Percentiles rank a stretch among this genome's conserved stretches.
phyloP scores from a whole-genome alignment of 2,888 invertebrate species.

The Leptopilina drosophilae region DNA sequence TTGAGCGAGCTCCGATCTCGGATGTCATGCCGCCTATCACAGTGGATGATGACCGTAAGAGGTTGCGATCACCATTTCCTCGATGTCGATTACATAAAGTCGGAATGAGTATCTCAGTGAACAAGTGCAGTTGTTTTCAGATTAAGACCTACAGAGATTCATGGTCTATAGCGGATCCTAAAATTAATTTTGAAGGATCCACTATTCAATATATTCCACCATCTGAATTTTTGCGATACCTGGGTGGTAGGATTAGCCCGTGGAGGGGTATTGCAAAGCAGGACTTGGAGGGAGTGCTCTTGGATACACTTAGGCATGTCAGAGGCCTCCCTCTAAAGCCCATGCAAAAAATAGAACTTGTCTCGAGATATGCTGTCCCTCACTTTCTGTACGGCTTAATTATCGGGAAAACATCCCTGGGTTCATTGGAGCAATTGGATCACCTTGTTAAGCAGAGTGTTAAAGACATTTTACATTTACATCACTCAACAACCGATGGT shows the following conservation, averaged over 20 bases:
- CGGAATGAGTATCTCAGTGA: not conserved
- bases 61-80: too few relatives aligned
- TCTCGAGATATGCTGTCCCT: too few relatives aligned
- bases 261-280: slow-evolving; percentile 37
- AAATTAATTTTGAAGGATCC: not conserved
- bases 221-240: not conserved
- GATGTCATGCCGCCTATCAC: too few relatives aligned
- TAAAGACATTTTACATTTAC: too few relatives aligned
- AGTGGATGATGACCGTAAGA: too few relatives aligned
- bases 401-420: too few relatives aligned
- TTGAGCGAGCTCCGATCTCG: too few relatives aligned
- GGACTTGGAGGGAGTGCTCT: not conserved
- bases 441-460: too few relatives aligned
- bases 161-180: not conserved
- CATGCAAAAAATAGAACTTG: not conserved
- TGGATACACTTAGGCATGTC: not conserved
- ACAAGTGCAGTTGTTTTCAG: slow-evolving; percentile 51
- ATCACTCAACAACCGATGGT: too few relatives aligned
- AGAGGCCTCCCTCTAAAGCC: not conserved
- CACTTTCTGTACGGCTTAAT: too few relatives aligned
- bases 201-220: not conserved
- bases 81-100: not conserved
- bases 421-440: too few relatives aligned
- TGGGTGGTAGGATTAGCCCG: not conserved
- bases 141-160: slow-evolving; percentile 7